These are phyloP conservation scores for Apostichopus leukothele DNA, from an alignment of 53 echinoderm and acorn worm species.

Conservation along the genomic window DNA sequence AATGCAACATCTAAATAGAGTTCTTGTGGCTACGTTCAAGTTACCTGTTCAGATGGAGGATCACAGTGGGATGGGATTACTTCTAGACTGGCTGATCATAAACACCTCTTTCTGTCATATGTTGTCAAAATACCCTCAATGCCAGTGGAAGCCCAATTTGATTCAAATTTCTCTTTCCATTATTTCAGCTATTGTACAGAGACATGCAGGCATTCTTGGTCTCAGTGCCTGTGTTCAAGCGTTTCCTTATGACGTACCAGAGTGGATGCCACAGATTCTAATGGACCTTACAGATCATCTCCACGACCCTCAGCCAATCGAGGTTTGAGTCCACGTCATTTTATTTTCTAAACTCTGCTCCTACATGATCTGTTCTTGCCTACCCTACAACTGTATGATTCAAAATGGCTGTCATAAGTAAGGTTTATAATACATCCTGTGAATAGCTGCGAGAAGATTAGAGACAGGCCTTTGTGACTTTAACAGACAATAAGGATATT, in stretches of 20 bases:
- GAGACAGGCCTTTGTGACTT: too few relatives aligned
- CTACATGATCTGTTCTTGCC: neutral
- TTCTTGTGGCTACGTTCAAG: too few relatives aligned
- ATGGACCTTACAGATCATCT: slow-evolving; percentile 96
- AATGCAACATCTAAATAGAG: neutral
- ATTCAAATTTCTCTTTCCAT: neutral
- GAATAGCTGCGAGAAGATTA: too few relatives aligned
- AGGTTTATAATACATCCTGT: too few relatives aligned
- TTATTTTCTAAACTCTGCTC: neutral
- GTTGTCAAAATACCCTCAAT: neutral
- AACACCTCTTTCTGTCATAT: neutral
- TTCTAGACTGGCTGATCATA: neutral
- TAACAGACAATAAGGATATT: too few relatives aligned
- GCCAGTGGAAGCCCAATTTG: neutral
- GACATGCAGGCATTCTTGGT: slow-evolving; percentile 97
- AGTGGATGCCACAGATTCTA: slow-evolving; percentile 95
- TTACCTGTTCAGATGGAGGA: too few relatives aligned
- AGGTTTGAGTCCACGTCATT: slow-evolving; percentile 56
- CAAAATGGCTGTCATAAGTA: too few relatives aligned
- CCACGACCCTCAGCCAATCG: slow-evolving; percentile 94
- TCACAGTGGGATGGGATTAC: too few relatives aligned
- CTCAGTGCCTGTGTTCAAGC: slow-evolving; percentile 97
- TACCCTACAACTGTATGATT: too few relatives aligned
- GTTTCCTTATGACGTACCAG: slow-evolving; percentile 97
- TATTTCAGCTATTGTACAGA: slow-evolving; percentile 73